phyloP scores from a whole-genome alignment of 2,113 vertebrate species.

The Catharus bicknelli region DNA sequence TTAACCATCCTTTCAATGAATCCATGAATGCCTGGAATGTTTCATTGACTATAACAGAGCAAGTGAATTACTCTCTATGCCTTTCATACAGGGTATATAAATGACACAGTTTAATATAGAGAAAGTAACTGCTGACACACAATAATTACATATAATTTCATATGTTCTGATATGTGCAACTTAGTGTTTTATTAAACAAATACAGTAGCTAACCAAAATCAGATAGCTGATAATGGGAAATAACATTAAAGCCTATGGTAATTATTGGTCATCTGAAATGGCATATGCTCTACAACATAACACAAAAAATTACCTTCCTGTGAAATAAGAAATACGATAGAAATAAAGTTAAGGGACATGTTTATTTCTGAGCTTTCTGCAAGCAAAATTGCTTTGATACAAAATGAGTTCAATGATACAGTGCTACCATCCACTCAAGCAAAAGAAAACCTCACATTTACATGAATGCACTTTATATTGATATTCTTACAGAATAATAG shows the following conservation, averaged over 20 bases:
- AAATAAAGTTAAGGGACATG: slow-evolving; percentile 77
- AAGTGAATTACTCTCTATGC: background rate
- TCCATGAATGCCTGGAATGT: background rate
- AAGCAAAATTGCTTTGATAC: slow-evolving; percentile 95
- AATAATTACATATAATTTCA: slow-evolving; percentile 55
- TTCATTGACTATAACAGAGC: background rate
- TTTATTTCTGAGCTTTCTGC: slow-evolving; percentile 87
- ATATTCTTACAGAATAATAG: slow-evolving; percentile 75
- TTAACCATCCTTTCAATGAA: background rate
- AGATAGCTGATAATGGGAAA: slow-evolving; percentile 66
- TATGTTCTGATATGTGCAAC: slow-evolving; percentile 48
- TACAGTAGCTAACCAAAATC: slow-evolving; percentile 66
- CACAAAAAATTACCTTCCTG: slow-evolving; percentile 42
- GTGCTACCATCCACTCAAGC: slow-evolving; percentile 91
- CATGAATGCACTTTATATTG: slow-evolving; percentile 84
- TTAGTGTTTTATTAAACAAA: slow-evolving; percentile 78
- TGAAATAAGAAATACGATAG: slow-evolving; percentile 74
- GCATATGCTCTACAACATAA: slow-evolving; percentile 63
- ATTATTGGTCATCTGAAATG: slow-evolving; percentile 67
- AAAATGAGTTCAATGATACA: slow-evolving; percentile 91
- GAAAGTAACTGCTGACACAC: background rate
- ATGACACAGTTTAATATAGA: background rate
- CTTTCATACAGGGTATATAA: background rate
- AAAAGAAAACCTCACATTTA: slow-evolving; percentile 89
- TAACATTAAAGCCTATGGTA: slow-evolving; percentile 67